A percentile compares a stretch with the other conserved stretches of the same genome.
Conservation (phyloP, 2,113 vertebrate genomes). For the Rattus norvegicus region GRCr8 NC_086026.1:52846501-52847000, state of each 20-base stretch:
- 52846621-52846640: conserved; percentile 60
- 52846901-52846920: conserved; percentile 65
- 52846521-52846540: not conserved
- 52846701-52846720: conserved; percentile 70
- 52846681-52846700: conserved; percentile 81
- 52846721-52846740: conserved; percentile 84
- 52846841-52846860: conserved; percentile 85
- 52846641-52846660: conserved; percentile 70
- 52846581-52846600: not conserved
- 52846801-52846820: conserved; percentile 82
- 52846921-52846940: conserved; percentile 54
- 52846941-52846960: not conserved
- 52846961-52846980: not conserved
- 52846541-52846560: not conserved
- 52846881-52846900: conserved; percentile 67
- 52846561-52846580: not conserved
- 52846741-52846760: conserved; percentile 82
- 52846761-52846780: conserved; percentile 84
- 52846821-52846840: conserved; percentile 82
- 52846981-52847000: not conserved
- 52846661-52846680: conserved; percentile 82
- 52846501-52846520: not conserved
- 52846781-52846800: conserved; percentile 85
- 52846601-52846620: conserved; percentile 69
- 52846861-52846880: conserved; percentile 77